phyloP scores from a whole-genome alignment of 2,113 vertebrate genomes.

The Alethe diademata region DNA sequence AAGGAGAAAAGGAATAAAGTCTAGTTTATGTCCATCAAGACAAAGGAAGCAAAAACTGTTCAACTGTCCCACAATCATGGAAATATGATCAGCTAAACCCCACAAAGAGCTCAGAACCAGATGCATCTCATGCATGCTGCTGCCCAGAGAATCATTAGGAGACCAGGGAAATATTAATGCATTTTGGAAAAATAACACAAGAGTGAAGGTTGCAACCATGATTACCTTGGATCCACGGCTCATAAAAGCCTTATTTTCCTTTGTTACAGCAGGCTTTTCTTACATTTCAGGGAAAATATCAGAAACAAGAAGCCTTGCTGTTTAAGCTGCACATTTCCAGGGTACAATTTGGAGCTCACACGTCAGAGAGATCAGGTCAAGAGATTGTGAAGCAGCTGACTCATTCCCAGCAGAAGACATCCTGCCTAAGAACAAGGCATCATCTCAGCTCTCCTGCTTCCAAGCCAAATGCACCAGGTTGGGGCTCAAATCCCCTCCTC shows the following conservation, averaged over 20 bases:
- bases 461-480: neutral
- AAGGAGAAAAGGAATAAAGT: neutral
- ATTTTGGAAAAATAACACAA: neutral
- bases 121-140: neutral
- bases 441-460: neutral
- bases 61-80: neutral
- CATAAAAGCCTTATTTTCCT: neutral
- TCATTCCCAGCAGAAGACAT: neutral
- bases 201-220: neutral
- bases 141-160: neutral
- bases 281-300: neutral
- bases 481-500: neutral
- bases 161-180: neutral
- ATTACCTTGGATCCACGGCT: neutral
- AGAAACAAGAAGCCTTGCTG: neutral
- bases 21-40: neutral
- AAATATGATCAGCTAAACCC: neutral
- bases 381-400: neutral
- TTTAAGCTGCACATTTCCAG: neutral
- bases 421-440: neutral
- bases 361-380: neutral
- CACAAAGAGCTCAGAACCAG: neutral
- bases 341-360: neutral
- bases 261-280: neutral
- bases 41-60: neutral